Evolutionary conservation across 1,140 invertebrate genomes (phyloP).

Genomic region (Polypedilum pembai): DNA sequence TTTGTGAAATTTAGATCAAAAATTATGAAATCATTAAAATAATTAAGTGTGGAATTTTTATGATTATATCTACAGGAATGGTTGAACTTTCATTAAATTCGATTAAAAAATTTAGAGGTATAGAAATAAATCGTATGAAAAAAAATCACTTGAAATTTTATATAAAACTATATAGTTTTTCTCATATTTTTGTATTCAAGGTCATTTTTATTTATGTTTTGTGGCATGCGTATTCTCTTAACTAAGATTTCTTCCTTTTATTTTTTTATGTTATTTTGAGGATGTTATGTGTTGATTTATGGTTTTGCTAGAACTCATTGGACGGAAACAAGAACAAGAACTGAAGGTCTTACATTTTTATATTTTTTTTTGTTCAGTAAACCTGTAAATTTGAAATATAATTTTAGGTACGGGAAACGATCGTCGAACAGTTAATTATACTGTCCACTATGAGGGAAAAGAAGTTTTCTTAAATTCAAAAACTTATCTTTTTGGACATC

Average conservation of each 20-base stretch:
- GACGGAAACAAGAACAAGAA: background rate
- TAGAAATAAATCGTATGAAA: background rate
- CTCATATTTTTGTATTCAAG: background rate
- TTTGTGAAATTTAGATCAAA: no score
- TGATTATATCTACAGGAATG: background rate
- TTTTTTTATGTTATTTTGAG: background rate
- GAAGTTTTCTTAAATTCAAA: slow-evolving; percentile 3
- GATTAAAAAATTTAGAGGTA: background rate
- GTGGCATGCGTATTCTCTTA: no score
- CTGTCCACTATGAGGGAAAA: background rate
- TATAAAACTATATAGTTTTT: no score
- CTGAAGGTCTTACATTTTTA: no score
- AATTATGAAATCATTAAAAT: no score
- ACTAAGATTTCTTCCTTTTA: background rate
- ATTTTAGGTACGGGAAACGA: background rate
- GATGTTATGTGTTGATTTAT: background rate
- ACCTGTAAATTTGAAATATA: no score
- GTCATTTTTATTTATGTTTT: background rate
- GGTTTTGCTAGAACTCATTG: background rate
- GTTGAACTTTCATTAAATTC: background rate
- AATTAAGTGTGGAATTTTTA: no score
- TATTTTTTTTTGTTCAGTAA: no score
- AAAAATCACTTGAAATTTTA: background rate
- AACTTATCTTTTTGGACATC: background rate
- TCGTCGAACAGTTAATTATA: background rate